Evolutionary conservation across 2,797 vertebrate genomes (phyloP), one percentile per base, ranked within the genome.

Genomic region (Thamnophis elegans): DNA sequence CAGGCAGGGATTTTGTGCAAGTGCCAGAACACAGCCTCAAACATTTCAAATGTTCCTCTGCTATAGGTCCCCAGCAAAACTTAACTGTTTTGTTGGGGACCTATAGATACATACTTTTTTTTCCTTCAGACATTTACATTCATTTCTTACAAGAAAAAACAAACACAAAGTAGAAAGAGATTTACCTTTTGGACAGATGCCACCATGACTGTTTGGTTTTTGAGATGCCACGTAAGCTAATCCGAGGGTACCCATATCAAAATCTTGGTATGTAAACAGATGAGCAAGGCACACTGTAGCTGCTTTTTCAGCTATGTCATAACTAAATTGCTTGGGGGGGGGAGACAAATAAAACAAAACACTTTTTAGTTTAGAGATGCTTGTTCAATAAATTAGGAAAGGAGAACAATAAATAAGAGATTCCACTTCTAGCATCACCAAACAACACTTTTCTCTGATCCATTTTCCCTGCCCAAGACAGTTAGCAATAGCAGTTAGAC

Each of bases 241-340:
- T 28, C 99, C 99, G 93, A 99, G 97, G 0, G 99, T 99, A 87
- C 99, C 99, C 97, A 99, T 98, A 85, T 99, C 99, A 95, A 99
- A 99, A 96, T 99, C 99, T 97, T 99, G 99, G 95, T 99, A 99
- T 0, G 99, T 99, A 97, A 99, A 99, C 89, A 99, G 98, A 96
- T 99, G 99, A 82, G 99, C 99, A 92, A 99, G 98, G 97, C 99
- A 99, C 95, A 99, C 99, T 0, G 95, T 95, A 91, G 99, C 99
- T 59, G 99, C 99, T 87, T 98, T 99, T 85, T 98, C 98, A 3
- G 99, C 99, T 89, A 99, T 98, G 97, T 99, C 99, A 55, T 96
- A 97, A 96, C 99, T 99, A 95, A 99, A 99, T 99, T 99, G 99
- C 99, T 99, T 95, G 68, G 89, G 20, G 68, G 56, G 68, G 89